Evolutionary conservation across 1,140 invertebrate species (phyloP).

Genomic region (Drosophila watanabei): DNA sequence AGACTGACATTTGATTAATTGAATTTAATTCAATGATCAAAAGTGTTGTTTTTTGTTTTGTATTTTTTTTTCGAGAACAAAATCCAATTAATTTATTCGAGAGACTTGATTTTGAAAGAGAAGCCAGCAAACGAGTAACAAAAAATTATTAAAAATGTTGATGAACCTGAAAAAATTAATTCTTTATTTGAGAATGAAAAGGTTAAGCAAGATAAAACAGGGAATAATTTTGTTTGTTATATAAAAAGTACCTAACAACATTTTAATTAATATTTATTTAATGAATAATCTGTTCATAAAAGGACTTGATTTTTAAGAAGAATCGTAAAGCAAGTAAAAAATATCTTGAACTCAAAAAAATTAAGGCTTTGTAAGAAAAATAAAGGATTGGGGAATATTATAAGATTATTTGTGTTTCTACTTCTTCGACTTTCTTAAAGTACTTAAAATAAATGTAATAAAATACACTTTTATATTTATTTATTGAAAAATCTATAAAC

Average conservation of each 20-base stretch:
- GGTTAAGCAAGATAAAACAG: background rate
- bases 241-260: background rate
- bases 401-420: no score
- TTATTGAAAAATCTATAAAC: background rate
- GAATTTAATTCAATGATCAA: slow-evolving; percentile 5
- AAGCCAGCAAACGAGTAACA: background rate
- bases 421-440: no score
- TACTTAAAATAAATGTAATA: background rate
- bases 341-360: no score
- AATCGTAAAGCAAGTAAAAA: no score
- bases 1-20: slow-evolving; percentile 17
- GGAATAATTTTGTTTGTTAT: background rate
- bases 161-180: background rate
- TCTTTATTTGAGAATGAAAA: background rate
- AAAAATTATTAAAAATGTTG: background rate
- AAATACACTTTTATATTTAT: background rate
- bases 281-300: background rate
- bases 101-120: background rate
- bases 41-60: background rate
- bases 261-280: background rate
- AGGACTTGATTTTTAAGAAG: no score
- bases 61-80: background rate
- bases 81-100: background rate
- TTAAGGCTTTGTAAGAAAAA: no score
- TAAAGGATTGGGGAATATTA: no score